Conservation (phyloP, 2,113 vertebrate genomes). For the Bos indicus region DNA sequence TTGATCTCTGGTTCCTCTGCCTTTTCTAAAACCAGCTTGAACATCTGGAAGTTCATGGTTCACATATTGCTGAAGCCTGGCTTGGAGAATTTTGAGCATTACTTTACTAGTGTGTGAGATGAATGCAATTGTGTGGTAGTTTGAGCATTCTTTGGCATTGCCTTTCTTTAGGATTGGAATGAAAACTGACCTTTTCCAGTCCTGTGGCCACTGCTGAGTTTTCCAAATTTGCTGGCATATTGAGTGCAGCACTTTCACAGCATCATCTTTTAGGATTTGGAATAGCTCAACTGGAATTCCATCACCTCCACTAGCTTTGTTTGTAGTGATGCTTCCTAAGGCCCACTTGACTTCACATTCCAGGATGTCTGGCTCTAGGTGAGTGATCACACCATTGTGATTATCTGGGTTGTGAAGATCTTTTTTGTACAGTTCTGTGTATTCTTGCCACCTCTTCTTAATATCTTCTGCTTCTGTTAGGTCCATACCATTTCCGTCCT, state of each 20-base stretch:
- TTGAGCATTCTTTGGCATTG: not conserved
- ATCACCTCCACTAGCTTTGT: not conserved
- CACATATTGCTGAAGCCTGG: rapidly evolving
- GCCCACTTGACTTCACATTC: not conserved
- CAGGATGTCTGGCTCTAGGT: not conserved
- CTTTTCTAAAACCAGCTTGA: not conserved
- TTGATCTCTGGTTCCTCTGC: not conserved
- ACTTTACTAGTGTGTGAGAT: rapidly evolving
- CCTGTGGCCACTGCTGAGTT: not conserved
- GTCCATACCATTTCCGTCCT: not conserved
- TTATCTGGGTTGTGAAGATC: rapidly evolving
- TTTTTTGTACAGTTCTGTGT: not conserved
- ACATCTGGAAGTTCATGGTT: not conserved
- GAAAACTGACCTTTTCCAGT: not conserved
- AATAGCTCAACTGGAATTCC: not conserved
- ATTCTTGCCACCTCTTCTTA: not conserved
- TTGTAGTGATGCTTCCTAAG: not conserved
- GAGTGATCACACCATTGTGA: not conserved
- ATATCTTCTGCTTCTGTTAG: not conserved
- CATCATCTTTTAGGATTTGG: not conserved
- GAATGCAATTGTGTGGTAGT: not conserved
- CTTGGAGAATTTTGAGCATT: not conserved
- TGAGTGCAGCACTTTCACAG: not conserved
- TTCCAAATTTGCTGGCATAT: not conserved
- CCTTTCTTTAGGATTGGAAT: not conserved